Conservation (phyloP, 2,113 vertebrate genomes). For the Emydocephalus ijimae region DNA sequence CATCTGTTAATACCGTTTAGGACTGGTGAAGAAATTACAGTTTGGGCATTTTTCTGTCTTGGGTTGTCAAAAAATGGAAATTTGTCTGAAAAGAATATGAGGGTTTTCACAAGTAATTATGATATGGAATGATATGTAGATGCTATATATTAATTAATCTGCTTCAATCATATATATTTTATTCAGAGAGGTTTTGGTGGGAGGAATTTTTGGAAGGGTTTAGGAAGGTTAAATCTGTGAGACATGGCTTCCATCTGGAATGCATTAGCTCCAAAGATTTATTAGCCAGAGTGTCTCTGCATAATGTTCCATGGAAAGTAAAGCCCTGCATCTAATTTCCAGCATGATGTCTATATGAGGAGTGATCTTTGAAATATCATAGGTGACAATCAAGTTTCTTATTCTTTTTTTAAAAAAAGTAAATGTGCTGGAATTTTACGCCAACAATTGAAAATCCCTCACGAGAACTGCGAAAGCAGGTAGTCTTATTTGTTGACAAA, state of each 20-base stretch:
- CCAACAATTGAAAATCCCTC: conserved; percentile 73
- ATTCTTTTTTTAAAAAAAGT: conserved; percentile 40
- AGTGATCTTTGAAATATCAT: conserved; percentile 81
- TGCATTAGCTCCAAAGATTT: conserved; percentile 89
- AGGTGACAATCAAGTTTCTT: conserved; percentile 80
- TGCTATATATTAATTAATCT: conserved; percentile 81
- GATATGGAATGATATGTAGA: conserved; percentile 74
- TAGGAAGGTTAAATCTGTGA: conserved; percentile 89
- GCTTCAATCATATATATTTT: conserved; percentile 83
- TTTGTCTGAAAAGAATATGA: conserved; percentile 59
- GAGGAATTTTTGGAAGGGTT: conserved; percentile 87
- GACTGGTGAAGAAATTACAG: conserved; percentile 48
- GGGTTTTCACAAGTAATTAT: conserved; percentile 68
- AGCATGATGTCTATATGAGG: conserved; percentile 80
- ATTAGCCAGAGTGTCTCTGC: conserved; percentile 85
- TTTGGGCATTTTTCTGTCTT: conserved; percentile 51
- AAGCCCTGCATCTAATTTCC: conserved; percentile 80
- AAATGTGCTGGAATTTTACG: conserved; percentile 74
- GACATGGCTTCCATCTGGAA: conserved; percentile 91
- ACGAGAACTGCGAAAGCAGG: conserved; percentile 70
- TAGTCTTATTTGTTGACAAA: conserved; percentile 80
- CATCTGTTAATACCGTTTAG: conserved; percentile 49
- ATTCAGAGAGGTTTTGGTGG: conserved; percentile 76
- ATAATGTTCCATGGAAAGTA: conserved; percentile 81
- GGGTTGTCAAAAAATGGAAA: conserved; percentile 59